Percentiles rank a stretch among this genome's conserved stretches.
phyloP scores from a whole-genome alignment of 1,140 invertebrate species.

The Aphaenogaster floridana region DNA sequence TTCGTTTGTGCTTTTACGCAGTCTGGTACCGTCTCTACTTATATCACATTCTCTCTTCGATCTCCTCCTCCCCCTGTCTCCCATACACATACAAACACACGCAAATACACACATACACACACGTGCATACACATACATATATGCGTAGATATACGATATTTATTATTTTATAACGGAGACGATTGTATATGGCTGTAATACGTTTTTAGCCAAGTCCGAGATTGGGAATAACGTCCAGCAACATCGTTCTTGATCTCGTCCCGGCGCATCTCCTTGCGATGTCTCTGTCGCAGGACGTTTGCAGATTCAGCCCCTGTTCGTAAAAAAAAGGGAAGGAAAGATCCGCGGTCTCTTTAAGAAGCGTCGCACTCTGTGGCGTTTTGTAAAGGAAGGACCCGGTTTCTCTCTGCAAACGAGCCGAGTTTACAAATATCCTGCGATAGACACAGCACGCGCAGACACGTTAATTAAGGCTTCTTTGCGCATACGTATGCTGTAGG shows the following conservation, averaged over 20 bases:
- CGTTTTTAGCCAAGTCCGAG: slow-evolving; percentile 35
- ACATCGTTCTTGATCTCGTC: slow-evolving; percentile 36
- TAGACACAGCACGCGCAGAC: slow-evolving; percentile 18
- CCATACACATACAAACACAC: neutral
- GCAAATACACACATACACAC: neutral
- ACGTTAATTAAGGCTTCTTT: slow-evolving; percentile 23
- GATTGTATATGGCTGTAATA: slow-evolving; percentile 43
- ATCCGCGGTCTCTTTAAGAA: neutral
- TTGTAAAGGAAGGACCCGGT: neutral
- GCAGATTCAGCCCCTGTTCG: neutral
- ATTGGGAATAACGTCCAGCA: slow-evolving; percentile 16
- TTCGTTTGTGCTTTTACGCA: slow-evolving; percentile 38
- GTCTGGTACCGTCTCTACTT: neutral
- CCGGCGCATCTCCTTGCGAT: neutral
- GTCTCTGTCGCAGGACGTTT: slow-evolving; percentile 34
- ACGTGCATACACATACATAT: neutral
- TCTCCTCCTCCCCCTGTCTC: neutral
- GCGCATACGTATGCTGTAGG: slow-evolving; percentile 38
- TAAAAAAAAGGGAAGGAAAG: neutral
- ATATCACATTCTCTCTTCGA: neutral
- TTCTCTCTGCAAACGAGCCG: neutral
- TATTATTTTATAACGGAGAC: slow-evolving; percentile 64
- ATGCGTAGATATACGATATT: slow-evolving; percentile 52
- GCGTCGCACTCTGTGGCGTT: neutral
- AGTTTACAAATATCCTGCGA: slow-evolving; percentile 39